phyloP scores from a whole-genome alignment of 2,888 invertebrate species.

The Mystacides longicornis region DNA sequence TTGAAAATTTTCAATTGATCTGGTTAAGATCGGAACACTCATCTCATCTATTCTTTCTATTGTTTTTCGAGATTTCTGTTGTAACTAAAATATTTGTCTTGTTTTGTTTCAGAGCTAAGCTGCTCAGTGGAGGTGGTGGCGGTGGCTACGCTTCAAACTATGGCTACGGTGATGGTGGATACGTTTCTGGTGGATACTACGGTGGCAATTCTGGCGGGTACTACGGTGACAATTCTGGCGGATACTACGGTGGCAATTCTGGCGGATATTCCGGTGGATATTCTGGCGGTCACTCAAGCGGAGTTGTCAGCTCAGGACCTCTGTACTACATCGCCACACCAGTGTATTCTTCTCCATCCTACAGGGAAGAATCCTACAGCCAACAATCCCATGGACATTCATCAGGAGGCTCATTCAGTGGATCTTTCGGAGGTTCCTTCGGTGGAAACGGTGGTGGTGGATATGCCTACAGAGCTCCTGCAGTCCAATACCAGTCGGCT shows the following conservation, averaged over 20 bases:
- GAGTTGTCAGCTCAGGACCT: not conserved
- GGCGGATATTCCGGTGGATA: conserved; percentile 11
- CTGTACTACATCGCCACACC: not conserved
- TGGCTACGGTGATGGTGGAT: conserved; percentile 21
- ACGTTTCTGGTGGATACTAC: conserved; percentile 4
- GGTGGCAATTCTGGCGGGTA: conserved; percentile 22
- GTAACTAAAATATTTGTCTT: not conserved
- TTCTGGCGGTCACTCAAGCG: conserved; percentile 9
- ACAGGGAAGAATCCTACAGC: not conserved
- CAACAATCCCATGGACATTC: conserved; percentile 1
- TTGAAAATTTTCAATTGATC: no score
- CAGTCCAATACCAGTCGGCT: not conserved
- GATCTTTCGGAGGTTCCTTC: conserved; percentile 4
- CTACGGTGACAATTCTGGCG: conserved; percentile 22
- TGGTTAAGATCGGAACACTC: no score
- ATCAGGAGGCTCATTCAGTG: conserved; percentile 9
- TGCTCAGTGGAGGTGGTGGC: conserved; percentile 28
- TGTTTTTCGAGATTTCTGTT: no score
- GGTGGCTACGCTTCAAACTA: conserved; percentile 27
- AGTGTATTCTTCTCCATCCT: not conserved
- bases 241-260: conserved; percentile 6
- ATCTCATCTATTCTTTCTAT: no score
- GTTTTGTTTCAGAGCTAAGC: conserved; percentile 6
- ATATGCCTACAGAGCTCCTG: not conserved
- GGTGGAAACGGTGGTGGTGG: conserved; percentile 9